Conservation (phyloP, 37 sponge, comb jelly and placozoan genomes). For the Aplysina aerophoba region DNA sequence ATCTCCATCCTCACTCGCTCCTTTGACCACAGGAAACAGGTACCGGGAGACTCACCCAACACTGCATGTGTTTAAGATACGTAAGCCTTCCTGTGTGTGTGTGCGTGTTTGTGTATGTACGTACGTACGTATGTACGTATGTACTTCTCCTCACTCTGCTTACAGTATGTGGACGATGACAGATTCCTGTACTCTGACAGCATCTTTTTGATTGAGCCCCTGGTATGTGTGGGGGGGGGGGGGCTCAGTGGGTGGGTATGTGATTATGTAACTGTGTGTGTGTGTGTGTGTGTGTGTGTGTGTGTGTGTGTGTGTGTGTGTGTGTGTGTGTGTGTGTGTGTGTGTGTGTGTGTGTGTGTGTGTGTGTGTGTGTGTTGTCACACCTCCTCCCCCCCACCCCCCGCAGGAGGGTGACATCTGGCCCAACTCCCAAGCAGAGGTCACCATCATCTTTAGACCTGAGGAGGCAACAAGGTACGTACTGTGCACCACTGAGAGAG, state of each 20-base stretch:
- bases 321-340: background rate
- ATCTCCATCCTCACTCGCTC: conserved; percentile 82
- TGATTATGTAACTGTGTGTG: no score
- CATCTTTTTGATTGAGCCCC: conserved; percentile 82
- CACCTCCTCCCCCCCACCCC: background rate
- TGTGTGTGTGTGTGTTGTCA: background rate
- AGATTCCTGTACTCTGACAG: conserved; percentile 83
- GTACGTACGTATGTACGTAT: background rate
- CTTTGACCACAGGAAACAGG: conserved; percentile 80
- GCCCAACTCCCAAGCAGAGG: conserved; percentile 92
- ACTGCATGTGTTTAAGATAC: background rate
- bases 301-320: conserved; percentile 10
- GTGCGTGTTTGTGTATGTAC: no score
- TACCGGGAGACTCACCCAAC: conserved; percentile 31
- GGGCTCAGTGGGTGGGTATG: no score
- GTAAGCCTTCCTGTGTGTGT: background rate
- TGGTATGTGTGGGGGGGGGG: conserved; percentile 45
- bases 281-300: background rate
- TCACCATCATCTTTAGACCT: conserved; percentile 89
- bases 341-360: background rate
- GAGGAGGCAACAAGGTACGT: conserved; percentile 59
- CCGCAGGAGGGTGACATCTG: conserved; percentile 94
- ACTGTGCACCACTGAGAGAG: no score
- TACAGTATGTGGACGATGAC: conserved; percentile 74
- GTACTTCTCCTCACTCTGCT: background rate